These are phyloP conservation scores for Cancer borealis DNA, from an alignment of 2,888 invertebrate genomes.

Conservation along the genomic window DNA sequence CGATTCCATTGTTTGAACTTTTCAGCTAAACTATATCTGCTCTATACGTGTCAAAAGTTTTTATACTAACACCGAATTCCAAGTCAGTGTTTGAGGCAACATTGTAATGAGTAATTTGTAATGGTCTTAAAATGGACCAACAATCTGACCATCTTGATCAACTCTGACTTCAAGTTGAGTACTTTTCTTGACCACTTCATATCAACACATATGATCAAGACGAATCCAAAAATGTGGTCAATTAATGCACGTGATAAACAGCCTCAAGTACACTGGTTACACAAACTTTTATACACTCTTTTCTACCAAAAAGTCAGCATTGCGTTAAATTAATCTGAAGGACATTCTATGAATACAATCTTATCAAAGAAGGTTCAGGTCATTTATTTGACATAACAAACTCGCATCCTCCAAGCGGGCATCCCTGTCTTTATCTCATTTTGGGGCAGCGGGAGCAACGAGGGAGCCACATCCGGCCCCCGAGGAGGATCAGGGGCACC, in stretches of 20 bases:
- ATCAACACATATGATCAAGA: neutral
- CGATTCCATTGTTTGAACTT: neutral
- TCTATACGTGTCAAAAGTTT: too few relatives aligned
- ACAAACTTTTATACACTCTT: neutral
- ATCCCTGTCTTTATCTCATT: constrained; percentile 46
- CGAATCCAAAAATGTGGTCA: neutral
- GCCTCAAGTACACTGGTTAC: neutral
- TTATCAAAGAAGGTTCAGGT: neutral
- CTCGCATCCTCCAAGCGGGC: neutral
- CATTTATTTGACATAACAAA: neutral
- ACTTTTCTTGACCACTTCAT: neutral
- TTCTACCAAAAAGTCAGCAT: neutral
- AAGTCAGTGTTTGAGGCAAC: neutral
- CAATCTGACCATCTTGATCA: neutral
- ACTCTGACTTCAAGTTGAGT: neutral
- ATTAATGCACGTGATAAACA: neutral
- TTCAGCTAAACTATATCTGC: neutral
- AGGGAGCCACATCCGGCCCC: constrained; percentile 60
- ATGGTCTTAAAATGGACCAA: neutral
- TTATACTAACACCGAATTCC: neutral
- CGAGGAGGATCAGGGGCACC: constrained; percentile 32
- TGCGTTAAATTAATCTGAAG: neutral
- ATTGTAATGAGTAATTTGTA: neutral
- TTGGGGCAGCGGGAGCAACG: constrained; percentile 33
- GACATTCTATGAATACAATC: neutral